Evolutionary conservation across 2,797 vertebrate species (phyloP).

Genomic region (Myotis findleyi): DNA sequence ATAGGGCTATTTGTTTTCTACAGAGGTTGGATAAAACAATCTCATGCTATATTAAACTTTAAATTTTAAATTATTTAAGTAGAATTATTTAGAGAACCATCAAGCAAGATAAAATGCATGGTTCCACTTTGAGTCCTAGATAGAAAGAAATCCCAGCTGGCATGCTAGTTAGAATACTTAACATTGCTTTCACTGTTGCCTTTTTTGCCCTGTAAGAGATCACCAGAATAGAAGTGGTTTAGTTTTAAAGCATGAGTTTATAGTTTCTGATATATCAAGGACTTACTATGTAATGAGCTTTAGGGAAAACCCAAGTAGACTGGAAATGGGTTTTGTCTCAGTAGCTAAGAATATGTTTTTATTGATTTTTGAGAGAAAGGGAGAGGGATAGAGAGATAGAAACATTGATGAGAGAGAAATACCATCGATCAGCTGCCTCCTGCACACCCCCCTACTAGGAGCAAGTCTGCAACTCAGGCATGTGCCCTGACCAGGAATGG

Average conservation of each 20-base stretch:
- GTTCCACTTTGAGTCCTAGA: background rate
- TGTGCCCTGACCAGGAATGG: too few species aligned
- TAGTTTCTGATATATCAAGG: background rate
- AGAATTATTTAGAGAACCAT: background rate
- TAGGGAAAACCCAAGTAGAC: background rate
- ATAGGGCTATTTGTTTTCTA: constrained; percentile 1
- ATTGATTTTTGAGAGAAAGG: too few species aligned
- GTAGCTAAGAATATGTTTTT: background rate
- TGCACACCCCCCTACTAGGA: too few species aligned
- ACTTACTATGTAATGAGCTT: background rate
- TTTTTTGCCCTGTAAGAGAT: background rate
- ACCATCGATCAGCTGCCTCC: too few species aligned
- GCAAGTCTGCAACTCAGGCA: too few species aligned
- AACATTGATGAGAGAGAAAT: too few species aligned
- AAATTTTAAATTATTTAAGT: background rate
- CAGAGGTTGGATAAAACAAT: background rate
- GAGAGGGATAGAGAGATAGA: too few species aligned
- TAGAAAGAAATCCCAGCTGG: constrained; percentile 11
- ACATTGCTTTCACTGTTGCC: background rate
- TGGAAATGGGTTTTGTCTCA: background rate
- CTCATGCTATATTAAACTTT: background rate
- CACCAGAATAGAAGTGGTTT: background rate
- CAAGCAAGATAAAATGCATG: constrained; percentile 6
- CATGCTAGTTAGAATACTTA: background rate
- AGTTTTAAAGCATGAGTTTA: background rate